Conservation (phyloP, 2,113 vertebrate species). For the Pomatorhinus ruficollis region DNA sequence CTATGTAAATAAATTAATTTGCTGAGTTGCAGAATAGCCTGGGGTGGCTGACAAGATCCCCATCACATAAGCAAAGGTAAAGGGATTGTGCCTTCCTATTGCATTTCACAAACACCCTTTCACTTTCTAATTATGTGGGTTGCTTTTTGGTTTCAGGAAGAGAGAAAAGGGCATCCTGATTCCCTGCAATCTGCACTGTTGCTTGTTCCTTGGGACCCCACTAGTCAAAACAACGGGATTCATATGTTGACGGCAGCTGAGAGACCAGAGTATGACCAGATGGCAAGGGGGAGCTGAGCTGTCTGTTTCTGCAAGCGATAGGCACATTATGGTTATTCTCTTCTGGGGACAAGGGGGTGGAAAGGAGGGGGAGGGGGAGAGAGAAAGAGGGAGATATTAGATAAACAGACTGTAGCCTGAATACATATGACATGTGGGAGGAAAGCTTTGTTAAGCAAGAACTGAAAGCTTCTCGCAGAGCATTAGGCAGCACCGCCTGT, state of each 20-base stretch:
- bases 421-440: conserved; percentile 68
- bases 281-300: conserved; percentile 66
- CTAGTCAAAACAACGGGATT: conserved; percentile 71
- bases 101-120: background rate
- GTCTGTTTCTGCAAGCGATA: conserved; percentile 68
- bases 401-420: conserved; percentile 70
- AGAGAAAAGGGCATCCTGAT: conserved; percentile 45
- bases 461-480: conserved; percentile 35
- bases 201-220: conserved; percentile 63
- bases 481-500: conserved; percentile 20
- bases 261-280: conserved; percentile 66
- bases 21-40: background rate
- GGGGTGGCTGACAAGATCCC: background rate
- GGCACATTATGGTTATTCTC: conserved; percentile 64
- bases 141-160: conserved; percentile 31
- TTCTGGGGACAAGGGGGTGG: conserved; percentile 50
- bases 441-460: conserved; percentile 65
- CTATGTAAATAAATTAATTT: background rate
- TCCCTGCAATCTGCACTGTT: conserved; percentile 54
- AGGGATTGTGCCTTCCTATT: background rate
- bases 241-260: conserved; percentile 66
- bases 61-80: background rate
- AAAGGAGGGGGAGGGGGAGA: background rate
- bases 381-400: conserved; percentile 45
- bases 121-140: background rate